Percentiles rank a stretch among this genome's conserved stretches.
These are phyloP conservation scores for Plusia festucae DNA, from an alignment of 2,888 invertebrate genomes.

Conservation along the genomic window DNA sequence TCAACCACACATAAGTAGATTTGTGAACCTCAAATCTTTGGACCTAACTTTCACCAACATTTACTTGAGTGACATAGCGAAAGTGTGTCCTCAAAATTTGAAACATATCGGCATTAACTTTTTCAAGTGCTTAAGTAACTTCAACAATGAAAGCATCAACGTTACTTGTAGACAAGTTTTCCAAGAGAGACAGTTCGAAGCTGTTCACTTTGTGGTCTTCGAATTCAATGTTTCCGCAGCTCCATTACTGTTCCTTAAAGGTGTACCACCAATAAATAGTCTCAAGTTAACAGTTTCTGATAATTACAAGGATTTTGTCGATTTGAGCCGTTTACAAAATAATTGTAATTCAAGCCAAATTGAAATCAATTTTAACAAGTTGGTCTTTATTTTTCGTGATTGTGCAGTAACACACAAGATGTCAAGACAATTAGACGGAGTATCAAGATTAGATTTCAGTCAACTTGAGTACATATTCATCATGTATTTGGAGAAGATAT, in stretches of 20 bases:
- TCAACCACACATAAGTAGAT: constrained; percentile 53
- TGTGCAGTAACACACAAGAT: constrained; percentile 64
- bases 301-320: constrained; percentile 61
- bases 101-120: constrained; percentile 66
- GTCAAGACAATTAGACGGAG: constrained; percentile 57
- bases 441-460: constrained; percentile 61
- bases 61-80: constrained; percentile 61
- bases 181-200: constrained; percentile 55
- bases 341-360: constrained; percentile 20
- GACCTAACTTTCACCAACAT: constrained; percentile 69
- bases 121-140: constrained; percentile 58
- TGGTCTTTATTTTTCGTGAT: constrained; percentile 61
- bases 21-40: constrained; percentile 58
- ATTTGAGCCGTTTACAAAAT: constrained; percentile 34
- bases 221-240: constrained; percentile 59
- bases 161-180: constrained; percentile 56
- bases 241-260: constrained; percentile 63
- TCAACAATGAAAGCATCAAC: constrained; percentile 50
- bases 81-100: constrained; percentile 61
- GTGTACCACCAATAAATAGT: constrained; percentile 52
- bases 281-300: constrained; percentile 66
- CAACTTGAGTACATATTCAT: constrained; percentile 68
- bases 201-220: constrained; percentile 65
- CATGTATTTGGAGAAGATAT: constrained; percentile 66
- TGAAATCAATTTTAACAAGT: constrained; percentile 48